Evolutionary conservation across 2,797 vertebrate genomes (phyloP).

Genomic region (Hoplostethus mediterraneus): DNA sequence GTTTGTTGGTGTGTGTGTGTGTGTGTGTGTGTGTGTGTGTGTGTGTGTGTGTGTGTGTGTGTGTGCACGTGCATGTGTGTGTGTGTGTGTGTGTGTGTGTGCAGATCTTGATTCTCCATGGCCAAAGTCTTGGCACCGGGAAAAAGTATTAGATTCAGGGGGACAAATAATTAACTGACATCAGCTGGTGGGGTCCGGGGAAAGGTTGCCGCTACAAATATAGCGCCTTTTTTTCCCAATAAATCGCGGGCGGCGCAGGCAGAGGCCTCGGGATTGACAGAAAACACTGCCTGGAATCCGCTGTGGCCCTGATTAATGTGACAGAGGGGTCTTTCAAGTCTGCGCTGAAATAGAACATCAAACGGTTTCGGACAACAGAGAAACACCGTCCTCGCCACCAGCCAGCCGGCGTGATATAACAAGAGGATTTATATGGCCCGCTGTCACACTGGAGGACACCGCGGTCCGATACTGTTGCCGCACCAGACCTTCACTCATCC

Average conservation of each 20-base stretch:
- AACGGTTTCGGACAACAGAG: conserved; percentile 70
- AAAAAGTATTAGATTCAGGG: conserved; percentile 89
- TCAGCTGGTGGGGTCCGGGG: conserved; percentile 83
- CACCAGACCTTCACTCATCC: no score
- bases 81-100: conserved; percentile 25
- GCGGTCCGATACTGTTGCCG: neutral
- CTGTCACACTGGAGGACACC: conserved; percentile 25
- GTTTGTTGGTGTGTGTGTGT: conserved; percentile 52
- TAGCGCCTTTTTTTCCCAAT: conserved; percentile 80
- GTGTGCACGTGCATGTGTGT: conserved; percentile 16
- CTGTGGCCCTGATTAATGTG: conserved; percentile 83
- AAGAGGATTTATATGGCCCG: conserved; percentile 8
- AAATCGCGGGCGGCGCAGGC: conserved; percentile 74
- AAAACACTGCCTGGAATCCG: conserved; percentile 76
- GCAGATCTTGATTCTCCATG: conserved; percentile 78
- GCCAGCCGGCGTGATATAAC: conserved; percentile 36
- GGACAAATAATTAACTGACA: conserved; percentile 91
- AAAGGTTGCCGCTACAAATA: conserved; percentile 87
- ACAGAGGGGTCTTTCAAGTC: conserved; percentile 82
- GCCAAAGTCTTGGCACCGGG: conserved; percentile 83
- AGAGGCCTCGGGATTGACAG: conserved; percentile 77
- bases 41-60: conserved; percentile 2
- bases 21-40: neutral
- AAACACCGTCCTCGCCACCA: conserved; percentile 55
- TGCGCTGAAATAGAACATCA: conserved; percentile 83